Base-by-base conservation (phyloP, 2,797 vertebrate genomes). In the Liasis olivaceus region DNA sequence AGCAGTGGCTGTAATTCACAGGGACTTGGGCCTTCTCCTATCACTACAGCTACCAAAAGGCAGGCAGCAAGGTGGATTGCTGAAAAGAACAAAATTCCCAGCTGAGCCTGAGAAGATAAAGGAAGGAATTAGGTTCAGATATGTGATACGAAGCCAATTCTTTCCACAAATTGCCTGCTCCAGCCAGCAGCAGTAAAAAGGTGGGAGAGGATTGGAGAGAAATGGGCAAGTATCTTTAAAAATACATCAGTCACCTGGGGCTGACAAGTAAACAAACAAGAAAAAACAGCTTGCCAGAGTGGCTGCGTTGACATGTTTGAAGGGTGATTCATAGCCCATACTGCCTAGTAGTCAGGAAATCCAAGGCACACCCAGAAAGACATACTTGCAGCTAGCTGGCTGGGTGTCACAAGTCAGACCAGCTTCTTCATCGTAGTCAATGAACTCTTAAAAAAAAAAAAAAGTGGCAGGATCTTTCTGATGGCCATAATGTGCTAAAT, bases 231-330 rank as follows among this genome's bases (percentile, higher is more conserved):
- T 85, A 47, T 5, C 31, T 63, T 17, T 20, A 42, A 89, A 94
- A 88, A 66, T 47, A 60, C 59, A 93, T 91, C 72, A 84, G 69
- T 60, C 51, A 31, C 11, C 14, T 15, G 7, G 63, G 31, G 63
- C 64, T 47, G 69, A 87, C 90, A 91, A 91, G 93, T 94, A 95
- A 95, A 88, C 93, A 89, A 93, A 86, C 81, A 94, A 95, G 96
- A 93, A 95, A 85, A 87, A 91, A 95, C 5, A 0, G 28, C 51
- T 9, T 28, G 93, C 62, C 92, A 91, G 85, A 92, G 87, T 36
- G 69, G 89, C 90, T 95, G 94, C 91, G 88, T 92, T 77, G 93
- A 90, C 47, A 28, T 56, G 91, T 84, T 89, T 87, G 24, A 1
- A 26, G 6, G 0, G 56, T 95, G 95, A 96, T 92, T 96, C 96